phyloP scores from a whole-genome alignment of 1,140 invertebrate species.

The Pogonomyrmex californicus region DNA sequence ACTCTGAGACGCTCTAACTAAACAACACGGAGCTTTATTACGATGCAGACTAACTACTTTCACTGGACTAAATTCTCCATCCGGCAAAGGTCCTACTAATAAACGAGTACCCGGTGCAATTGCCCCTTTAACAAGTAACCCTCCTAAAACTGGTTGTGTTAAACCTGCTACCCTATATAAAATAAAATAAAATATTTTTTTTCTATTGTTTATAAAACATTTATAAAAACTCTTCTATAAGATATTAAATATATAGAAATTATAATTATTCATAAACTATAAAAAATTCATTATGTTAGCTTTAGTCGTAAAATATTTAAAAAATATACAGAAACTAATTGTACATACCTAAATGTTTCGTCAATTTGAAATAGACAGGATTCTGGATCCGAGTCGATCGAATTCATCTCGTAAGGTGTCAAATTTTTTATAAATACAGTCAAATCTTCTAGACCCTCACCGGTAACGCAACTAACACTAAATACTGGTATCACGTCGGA shows the following conservation, averaged over 20 bases:
- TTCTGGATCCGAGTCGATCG: slow-evolving; percentile 86
- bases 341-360: slow-evolving; percentile 92
- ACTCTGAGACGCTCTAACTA: slow-evolving; percentile 96
- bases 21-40: slow-evolving; percentile 95
- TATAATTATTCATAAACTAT: slow-evolving; percentile 1
- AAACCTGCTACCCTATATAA: slow-evolving; percentile 89
- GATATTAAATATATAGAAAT: slow-evolving; percentile 13
- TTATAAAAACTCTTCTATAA: background rate
- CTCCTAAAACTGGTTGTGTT: slow-evolving; percentile 94
- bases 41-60: slow-evolving; percentile 95
- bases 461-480: slow-evolving; percentile 97
- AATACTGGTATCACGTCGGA: slow-evolving; percentile 95
- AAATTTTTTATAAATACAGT: slow-evolving; percentile 90
- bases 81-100: slow-evolving; percentile 93
- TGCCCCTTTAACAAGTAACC: slow-evolving; percentile 94
- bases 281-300: background rate
- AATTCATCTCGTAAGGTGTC: slow-evolving; percentile 78
- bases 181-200: slow-evolving; percentile 21
- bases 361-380: slow-evolving; percentile 96
- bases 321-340: background rate
- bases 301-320: background rate
- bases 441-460: slow-evolving; percentile 93
- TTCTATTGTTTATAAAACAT: background rate
- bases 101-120: slow-evolving; percentile 94
- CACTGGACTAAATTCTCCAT: slow-evolving; percentile 93